Conservation (phyloP, 2,113 vertebrate genomes). For the Sorex fumeus region DNA sequence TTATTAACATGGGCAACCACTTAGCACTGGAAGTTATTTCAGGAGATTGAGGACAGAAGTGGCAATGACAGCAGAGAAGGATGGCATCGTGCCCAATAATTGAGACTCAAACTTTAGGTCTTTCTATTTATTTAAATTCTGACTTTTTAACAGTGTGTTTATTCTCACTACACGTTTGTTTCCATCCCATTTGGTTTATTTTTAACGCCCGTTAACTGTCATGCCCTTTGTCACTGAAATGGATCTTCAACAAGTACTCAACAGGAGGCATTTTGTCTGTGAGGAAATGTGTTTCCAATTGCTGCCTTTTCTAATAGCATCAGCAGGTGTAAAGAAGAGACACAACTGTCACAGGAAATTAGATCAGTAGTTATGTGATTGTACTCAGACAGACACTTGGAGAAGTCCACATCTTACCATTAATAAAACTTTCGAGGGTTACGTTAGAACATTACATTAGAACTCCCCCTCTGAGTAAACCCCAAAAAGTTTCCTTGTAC, state of each 20-base stretch:
- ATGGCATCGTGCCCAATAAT: background rate
- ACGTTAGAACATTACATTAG: background rate
- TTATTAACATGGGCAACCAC: background rate
- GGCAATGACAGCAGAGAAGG: background rate
- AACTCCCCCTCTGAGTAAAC: background rate
- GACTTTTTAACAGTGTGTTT: background rate
- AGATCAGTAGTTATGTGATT: background rate
- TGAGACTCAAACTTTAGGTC: background rate
- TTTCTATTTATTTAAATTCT: conserved; percentile 2
- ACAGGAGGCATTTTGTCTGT: background rate
- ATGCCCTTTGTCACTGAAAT: conserved; percentile 30
- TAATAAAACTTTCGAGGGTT: conserved; percentile 13
- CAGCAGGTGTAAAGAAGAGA: background rate
- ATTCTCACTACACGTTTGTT: conserved; percentile 9
- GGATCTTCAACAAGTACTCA: background rate
- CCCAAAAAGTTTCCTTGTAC: conserved; percentile 9
- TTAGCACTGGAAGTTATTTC: background rate
- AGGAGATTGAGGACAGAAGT: background rate
- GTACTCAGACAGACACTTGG: background rate
- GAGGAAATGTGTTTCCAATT: conserved; percentile 54
- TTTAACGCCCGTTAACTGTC: conserved; percentile 14
- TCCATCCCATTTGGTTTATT: conserved; percentile 30
- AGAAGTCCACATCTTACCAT: conserved; percentile 27
- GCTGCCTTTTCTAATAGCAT: conserved; percentile 39
- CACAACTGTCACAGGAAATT: background rate